A percentile compares a stretch with the other conserved stretches of the same genome.
Evolutionary conservation across 2,888 invertebrate species (phyloP).

Genomic region (Epirrhoe tristata): DNA sequence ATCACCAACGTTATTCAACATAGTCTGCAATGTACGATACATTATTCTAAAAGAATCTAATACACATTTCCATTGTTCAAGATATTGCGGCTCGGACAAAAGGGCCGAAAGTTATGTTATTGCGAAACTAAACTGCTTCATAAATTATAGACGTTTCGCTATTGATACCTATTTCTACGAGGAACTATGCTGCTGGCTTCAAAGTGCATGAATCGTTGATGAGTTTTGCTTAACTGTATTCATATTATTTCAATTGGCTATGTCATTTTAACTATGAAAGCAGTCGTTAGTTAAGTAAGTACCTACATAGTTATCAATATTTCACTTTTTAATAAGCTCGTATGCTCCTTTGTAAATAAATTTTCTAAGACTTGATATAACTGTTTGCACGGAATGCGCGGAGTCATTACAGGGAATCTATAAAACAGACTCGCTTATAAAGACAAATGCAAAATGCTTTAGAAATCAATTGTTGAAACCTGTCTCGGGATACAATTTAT

Average conservation of each 20-base stretch:
- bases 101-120: conserved; percentile 69
- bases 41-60: conserved; percentile 27
- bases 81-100: conserved; percentile 52
- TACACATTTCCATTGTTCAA: conserved; percentile 36
- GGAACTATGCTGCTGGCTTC: conserved; percentile 55
- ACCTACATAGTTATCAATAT: too few species aligned
- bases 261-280: too few species aligned
- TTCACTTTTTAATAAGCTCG: too few species aligned
- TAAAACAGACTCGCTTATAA: not conserved
- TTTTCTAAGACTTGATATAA: not conserved
- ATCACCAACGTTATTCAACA: conserved; percentile 1
- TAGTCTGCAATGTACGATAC: conserved; percentile 11
- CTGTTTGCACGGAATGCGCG: not conserved
- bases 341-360: not conserved
- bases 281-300: too few species aligned
- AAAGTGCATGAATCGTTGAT: not conserved
- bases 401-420: not conserved
- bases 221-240: not conserved
- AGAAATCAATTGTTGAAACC: conserved; percentile 1
- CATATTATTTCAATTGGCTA: not conserved
- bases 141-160: conserved; percentile 65
- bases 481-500: not conserved
- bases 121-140: conserved; percentile 61
- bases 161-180: conserved; percentile 55
- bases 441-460: not conserved